Evolutionary conservation across 2,888 invertebrate genomes (phyloP).

Genomic region (Minunthozetes semirufus): DNA sequence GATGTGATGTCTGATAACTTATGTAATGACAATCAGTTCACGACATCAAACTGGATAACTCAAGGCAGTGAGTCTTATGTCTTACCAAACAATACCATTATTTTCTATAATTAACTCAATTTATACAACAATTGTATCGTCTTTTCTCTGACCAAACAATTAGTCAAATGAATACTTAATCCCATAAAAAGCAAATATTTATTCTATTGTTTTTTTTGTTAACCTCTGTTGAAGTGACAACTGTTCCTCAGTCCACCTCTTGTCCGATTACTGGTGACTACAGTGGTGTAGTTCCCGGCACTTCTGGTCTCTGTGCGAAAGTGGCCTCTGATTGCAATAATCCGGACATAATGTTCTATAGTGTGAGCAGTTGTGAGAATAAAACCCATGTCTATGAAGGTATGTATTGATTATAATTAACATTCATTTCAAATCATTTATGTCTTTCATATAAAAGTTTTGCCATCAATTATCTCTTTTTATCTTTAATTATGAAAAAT

Average conservation of each 20-base stretch:
- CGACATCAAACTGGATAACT: constrained; percentile 57
- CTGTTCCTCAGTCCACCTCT: constrained; percentile 49
- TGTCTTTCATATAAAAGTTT: too few relatives aligned
- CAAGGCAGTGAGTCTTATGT: constrained; percentile 56
- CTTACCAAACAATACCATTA: too few relatives aligned
- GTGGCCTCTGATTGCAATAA: constrained; percentile 60
- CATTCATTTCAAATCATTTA: too few relatives aligned
- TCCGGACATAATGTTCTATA: constrained; percentile 61
- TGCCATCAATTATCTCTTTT: too few relatives aligned
- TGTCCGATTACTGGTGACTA: constrained; percentile 63
- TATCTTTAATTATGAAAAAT: not conserved
- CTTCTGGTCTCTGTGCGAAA: constrained; percentile 57
- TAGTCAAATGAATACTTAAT: too few relatives aligned
- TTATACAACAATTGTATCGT: not conserved
- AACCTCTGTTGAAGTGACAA: constrained; percentile 30
- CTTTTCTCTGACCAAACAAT: not conserved
- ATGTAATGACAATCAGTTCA: constrained; percentile 54
- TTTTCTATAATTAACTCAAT: too few relatives aligned
- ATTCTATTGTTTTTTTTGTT: not conserved
- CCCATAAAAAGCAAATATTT: constrained; percentile 18
- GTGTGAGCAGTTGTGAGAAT: constrained; percentile 58
- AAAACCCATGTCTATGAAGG: constrained; percentile 57
- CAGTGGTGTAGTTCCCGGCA: constrained; percentile 59
- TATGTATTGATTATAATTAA: constrained; percentile 43
- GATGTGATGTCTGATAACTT: constrained; percentile 49